Conservation (phyloP, 2,797 vertebrate genomes). For the Ctenochaetus hawaiiensis region DNA sequence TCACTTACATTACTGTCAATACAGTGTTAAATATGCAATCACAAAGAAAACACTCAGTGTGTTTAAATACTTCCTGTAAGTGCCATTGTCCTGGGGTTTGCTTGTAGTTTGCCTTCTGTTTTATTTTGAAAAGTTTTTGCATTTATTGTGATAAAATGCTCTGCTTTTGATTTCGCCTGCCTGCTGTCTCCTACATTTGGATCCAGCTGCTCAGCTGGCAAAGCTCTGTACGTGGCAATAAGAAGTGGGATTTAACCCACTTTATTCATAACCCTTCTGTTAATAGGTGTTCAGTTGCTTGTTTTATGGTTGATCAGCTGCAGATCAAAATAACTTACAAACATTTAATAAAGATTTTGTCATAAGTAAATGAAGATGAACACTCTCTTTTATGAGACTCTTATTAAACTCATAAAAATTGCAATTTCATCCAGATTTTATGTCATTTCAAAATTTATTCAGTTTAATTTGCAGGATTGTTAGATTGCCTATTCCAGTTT, state of each 20-base stretch:
- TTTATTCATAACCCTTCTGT: no score
- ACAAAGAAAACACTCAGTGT: background rate
- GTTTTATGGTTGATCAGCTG: background rate
- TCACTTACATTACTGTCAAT: conserved; percentile 1
- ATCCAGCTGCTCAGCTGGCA: no score
- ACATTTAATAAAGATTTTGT: background rate
- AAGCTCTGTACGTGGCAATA: no score
- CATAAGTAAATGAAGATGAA: background rate
- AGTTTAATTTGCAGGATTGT: background rate
- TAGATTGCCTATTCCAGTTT: conserved; percentile 1
- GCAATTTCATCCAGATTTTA: background rate
- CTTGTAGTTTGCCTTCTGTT: no score
- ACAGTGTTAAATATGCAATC: background rate
- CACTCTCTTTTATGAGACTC: background rate
- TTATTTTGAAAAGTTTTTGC: no score
- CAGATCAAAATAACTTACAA: background rate
- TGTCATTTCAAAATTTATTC: background rate
- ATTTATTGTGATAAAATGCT: no score
- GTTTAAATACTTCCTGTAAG: background rate
- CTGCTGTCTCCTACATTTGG: no score
- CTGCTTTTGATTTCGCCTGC: no score
- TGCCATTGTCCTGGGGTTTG: no score
- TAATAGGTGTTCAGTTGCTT: background rate
- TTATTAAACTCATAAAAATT: background rate
- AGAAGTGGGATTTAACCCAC: no score